These are phyloP conservation scores for Cheilosia pagana DNA, from an alignment of 2,888 invertebrate genomes.

Conservation along the genomic window DNA sequence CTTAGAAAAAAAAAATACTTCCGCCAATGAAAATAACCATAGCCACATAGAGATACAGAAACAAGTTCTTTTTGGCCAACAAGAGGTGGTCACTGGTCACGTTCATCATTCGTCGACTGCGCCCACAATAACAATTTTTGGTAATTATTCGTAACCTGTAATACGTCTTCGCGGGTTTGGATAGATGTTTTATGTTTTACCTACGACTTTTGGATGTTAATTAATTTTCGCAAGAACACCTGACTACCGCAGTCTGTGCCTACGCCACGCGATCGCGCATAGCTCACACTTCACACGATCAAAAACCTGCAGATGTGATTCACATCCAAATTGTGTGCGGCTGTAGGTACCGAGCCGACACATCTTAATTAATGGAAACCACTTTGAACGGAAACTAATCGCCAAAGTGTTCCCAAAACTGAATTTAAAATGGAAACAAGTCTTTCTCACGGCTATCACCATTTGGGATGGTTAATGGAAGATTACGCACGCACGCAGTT, in stretches of 20 bases:
- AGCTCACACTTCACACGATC: constrained; percentile 6
- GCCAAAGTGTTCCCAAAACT: constrained; percentile 25
- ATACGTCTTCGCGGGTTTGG: neutral
- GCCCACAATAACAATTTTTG: constrained; percentile 1
- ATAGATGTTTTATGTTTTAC: neutral
- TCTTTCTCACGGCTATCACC: constrained; percentile 70
- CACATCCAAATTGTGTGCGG: constrained; percentile 3
- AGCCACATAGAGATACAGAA: neutral
- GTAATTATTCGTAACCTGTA: neutral
- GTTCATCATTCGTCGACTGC: constrained; percentile 6
- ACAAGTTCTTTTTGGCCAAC: constrained; percentile 9
- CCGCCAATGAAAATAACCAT: constrained; percentile 30
- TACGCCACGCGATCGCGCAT: constrained; percentile 16
- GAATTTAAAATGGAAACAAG: constrained; percentile 45
- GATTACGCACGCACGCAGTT: constrained; percentile 23
- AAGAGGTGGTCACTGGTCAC: constrained; percentile 19
- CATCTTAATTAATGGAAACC: neutral
- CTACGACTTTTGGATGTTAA: constrained; percentile 5
- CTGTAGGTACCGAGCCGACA: neutral
- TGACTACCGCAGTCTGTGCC: constrained; percentile 7
- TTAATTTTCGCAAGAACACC: constrained; percentile 18
- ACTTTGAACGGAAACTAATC: constrained; percentile 26
- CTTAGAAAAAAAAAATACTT: constrained; percentile 12
- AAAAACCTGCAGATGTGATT: constrained; percentile 22
- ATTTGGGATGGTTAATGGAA: constrained; percentile 49